These are phyloP conservation scores for Phanerotoma sp. DNA, from an alignment of 2,888 invertebrate genomes.

Conservation along the genomic window DNA sequence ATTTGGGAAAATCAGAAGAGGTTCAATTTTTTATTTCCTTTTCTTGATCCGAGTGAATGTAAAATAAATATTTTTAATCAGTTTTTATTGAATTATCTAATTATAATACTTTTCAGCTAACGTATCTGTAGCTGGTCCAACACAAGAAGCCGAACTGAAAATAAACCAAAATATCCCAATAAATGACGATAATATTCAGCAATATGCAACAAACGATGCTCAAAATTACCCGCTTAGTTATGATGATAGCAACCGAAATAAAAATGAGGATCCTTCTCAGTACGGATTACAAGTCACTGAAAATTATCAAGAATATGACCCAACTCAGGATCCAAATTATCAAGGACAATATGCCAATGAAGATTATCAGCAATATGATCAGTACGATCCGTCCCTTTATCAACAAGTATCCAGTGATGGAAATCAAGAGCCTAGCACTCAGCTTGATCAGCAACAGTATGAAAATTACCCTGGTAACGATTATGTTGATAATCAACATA, in stretches of 20 bases:
- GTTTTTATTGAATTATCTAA: no score
- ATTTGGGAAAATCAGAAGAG: no score
- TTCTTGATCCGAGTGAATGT: no score
- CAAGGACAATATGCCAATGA: constrained; percentile 37
- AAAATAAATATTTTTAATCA: no score
- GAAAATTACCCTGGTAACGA: constrained; percentile 25
- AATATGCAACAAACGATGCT: constrained; percentile 9
- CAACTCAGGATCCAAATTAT: constrained; percentile 29
- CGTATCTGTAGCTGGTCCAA: no score
- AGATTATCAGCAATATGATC: constrained; percentile 41
- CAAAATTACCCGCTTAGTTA: constrained; percentile 19
- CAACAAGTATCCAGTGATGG: constrained; percentile 30
- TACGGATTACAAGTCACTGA: constrained; percentile 30
- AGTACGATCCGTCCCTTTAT: constrained; percentile 43
- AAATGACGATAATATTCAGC: neutral
- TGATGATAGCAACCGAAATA: constrained; percentile 13
- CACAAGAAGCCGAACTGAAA: no score
- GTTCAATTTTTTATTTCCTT: no score
- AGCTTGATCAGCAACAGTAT: constrained; percentile 26
- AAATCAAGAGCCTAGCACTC: constrained; percentile 4
- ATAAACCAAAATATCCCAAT: neutral
- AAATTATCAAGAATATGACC: constrained; percentile 33
- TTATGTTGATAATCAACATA: constrained; percentile 23
- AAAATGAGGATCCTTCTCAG: constrained; percentile 19
- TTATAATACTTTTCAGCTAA: no score